Conservation (phyloP, 2,888 invertebrate genomes). For the Odontocolon sp. region DNA sequence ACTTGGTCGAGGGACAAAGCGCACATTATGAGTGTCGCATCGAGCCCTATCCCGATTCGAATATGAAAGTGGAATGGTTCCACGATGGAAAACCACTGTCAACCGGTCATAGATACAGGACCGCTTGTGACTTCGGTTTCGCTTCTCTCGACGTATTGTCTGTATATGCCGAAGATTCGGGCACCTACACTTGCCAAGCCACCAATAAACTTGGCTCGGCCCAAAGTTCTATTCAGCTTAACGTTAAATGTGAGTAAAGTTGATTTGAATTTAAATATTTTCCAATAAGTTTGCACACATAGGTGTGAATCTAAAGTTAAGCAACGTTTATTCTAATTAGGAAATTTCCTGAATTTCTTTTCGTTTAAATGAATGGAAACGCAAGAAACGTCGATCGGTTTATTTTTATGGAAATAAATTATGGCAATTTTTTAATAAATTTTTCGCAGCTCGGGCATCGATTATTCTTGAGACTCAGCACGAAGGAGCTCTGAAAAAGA, state of each 20-base stretch:
- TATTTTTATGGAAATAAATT: slow-evolving; percentile 20
- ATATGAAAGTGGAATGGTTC: slow-evolving; percentile 95
- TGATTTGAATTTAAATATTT: too few relatives aligned
- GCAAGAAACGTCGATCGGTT: too few relatives aligned
- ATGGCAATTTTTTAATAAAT: slow-evolving; percentile 16
- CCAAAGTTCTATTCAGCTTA: slow-evolving; percentile 89
- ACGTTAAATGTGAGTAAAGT: slow-evolving; percentile 90
- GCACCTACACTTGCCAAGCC: slow-evolving; percentile 94
- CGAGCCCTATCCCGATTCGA: slow-evolving; percentile 95
- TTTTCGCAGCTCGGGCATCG: slow-evolving; percentile 87
- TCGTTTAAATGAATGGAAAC: too few relatives aligned
- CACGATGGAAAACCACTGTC: slow-evolving; percentile 95
- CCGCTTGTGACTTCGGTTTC: slow-evolving; percentile 98
- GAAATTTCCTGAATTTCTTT: too few relatives aligned
- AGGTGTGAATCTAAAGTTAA: too few relatives aligned
- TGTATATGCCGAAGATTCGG: slow-evolving; percentile 96
- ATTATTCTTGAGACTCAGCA: slow-evolving; percentile 96
- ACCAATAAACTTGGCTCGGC: slow-evolving; percentile 94
- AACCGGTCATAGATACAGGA: slow-evolving; percentile 95
- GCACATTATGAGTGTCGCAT: slow-evolving; percentile 96
- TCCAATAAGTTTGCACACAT: too few relatives aligned
- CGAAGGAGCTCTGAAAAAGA: slow-evolving; percentile 95
- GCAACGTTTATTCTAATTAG: too few relatives aligned
- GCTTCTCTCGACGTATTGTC: slow-evolving; percentile 97
- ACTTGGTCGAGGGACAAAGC: slow-evolving; percentile 92